A percentile compares a stretch with the other conserved stretches of the same genome.
Evolutionary conservation across 2,888 invertebrate species (phyloP).

Genomic region (Nymphalis c-album): DNA sequence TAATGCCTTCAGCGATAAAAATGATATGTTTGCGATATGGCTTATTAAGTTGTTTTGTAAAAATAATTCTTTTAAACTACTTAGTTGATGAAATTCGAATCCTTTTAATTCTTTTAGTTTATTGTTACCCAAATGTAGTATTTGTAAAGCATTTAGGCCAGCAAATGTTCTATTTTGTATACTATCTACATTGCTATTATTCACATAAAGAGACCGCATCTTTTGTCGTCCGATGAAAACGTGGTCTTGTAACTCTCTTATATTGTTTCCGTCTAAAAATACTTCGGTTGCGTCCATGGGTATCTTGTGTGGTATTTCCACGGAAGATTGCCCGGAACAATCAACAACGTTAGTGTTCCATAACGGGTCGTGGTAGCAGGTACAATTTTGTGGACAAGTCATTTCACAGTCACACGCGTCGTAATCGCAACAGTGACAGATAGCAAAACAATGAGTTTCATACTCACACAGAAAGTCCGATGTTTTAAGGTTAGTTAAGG

Average conservation of each 20-base stretch:
- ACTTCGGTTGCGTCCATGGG: constrained; percentile 97
- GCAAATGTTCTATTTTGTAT: constrained; percentile 96
- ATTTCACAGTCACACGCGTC: constrained; percentile 98
- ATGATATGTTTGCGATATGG: constrained; percentile 90
- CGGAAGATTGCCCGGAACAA: constrained; percentile 90
- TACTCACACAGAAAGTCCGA: constrained; percentile 95
- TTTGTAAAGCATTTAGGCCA: constrained; percentile 89
- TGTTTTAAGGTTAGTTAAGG: constrained; percentile 87
- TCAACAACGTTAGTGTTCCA: constrained; percentile 97
- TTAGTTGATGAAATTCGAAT: constrained; percentile 91
- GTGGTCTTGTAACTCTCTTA: constrained; percentile 91
- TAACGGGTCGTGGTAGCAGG: constrained; percentile 96
- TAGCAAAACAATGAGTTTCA: constrained; percentile 95
- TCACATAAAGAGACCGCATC: constrained; percentile 91
- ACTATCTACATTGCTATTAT: constrained; percentile 90
- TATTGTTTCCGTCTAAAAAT: constrained; percentile 94
- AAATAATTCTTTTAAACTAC: constrained; percentile 89
- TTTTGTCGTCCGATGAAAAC: constrained; percentile 95
- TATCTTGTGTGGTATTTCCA: constrained; percentile 90
- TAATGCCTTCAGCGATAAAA: constrained; percentile 88
- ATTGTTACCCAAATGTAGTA: constrained; percentile 93
- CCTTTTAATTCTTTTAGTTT: constrained; percentile 89
- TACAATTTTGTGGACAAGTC: constrained; percentile 96
- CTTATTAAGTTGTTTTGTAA: constrained; percentile 92
- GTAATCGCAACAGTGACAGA: constrained; percentile 97